Percentiles rank a stretch among this genome's conserved stretches.
phyloP scores from a whole-genome alignment of 2,113 vertebrate species.

The Podiceps cristatus region DNA sequence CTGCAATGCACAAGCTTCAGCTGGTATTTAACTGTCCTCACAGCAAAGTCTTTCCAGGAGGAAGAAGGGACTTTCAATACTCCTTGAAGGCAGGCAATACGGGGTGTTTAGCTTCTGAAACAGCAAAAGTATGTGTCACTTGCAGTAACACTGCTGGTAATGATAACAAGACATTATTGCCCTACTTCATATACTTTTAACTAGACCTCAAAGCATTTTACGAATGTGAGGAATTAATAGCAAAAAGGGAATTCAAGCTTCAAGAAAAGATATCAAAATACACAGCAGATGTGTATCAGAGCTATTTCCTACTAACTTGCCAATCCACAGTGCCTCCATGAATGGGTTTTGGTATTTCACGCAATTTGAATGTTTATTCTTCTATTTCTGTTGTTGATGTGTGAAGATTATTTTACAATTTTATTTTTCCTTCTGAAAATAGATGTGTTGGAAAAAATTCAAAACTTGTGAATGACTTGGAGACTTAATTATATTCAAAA shows the following conservation, averaged over 20 bases:
- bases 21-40: neutral
- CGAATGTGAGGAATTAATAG: neutral
- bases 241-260: neutral
- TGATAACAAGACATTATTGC: neutral
- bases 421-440: neutral
- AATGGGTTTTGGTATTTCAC: neutral
- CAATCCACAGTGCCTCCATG: neutral
- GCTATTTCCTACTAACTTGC: neutral
- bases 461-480: neutral
- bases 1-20: neutral
- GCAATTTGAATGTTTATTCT: neutral
- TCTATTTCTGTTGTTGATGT: neutral
- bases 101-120: neutral
- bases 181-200: neutral
- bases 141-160: neutral
- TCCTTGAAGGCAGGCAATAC: neutral
- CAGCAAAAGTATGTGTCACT: neutral
- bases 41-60: neutral
- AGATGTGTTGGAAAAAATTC: neutral
- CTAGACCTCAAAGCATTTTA: neutral
- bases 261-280: neutral
- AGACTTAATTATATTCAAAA: neutral
- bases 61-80: neutral
- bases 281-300: neutral
- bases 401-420: neutral